A percentile compares a stretch with the other conserved stretches of the same genome.
These are phyloP conservation scores for Hyles euphorbiae DNA, from an alignment of 1,140 invertebrate species.

Conservation along the genomic window DNA sequence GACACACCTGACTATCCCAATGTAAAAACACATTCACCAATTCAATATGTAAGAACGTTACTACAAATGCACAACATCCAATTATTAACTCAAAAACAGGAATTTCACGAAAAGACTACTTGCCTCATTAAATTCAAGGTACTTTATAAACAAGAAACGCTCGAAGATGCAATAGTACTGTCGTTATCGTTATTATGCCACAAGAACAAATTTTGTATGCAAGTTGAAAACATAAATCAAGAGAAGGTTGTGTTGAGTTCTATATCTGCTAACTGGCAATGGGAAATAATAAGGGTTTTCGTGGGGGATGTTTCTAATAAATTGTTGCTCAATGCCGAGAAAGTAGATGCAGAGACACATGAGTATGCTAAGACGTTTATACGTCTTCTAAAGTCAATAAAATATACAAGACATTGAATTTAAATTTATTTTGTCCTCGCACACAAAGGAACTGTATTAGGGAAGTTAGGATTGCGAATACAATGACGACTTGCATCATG, in stretches of 20 bases:
- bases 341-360: conserved; percentile 27
- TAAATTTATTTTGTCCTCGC: background rate
- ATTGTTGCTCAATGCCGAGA: conserved; percentile 38
- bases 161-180: conserved; percentile 29
- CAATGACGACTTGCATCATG: too few species aligned
- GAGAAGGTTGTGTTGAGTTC: conserved; percentile 33
- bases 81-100: conserved; percentile 28
- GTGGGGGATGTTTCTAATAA: conserved; percentile 36
- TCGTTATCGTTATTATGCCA: conserved; percentile 38
- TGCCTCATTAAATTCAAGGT: conserved; percentile 58
- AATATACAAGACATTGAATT: conserved; percentile 6
- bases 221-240: conserved; percentile 34
- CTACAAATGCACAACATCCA: conserved; percentile 42
- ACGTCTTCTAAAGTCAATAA: conserved; percentile 41
- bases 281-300: conserved; percentile 56
- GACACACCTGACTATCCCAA: conserved; percentile 52
- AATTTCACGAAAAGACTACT: conserved; percentile 18
- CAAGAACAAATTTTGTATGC: conserved; percentile 39
- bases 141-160: conserved; percentile 39
- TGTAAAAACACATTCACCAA: conserved; percentile 45
- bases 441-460: too few species aligned
- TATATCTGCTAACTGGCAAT: conserved; percentile 59
- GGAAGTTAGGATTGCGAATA: too few species aligned
- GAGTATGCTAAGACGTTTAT: conserved; percentile 36
- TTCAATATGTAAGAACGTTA: conserved; percentile 47